These are phyloP conservation scores for Ceratosolen solmsi DNA, from an alignment of 1,140 invertebrate species.

Conservation along the genomic window DNA sequence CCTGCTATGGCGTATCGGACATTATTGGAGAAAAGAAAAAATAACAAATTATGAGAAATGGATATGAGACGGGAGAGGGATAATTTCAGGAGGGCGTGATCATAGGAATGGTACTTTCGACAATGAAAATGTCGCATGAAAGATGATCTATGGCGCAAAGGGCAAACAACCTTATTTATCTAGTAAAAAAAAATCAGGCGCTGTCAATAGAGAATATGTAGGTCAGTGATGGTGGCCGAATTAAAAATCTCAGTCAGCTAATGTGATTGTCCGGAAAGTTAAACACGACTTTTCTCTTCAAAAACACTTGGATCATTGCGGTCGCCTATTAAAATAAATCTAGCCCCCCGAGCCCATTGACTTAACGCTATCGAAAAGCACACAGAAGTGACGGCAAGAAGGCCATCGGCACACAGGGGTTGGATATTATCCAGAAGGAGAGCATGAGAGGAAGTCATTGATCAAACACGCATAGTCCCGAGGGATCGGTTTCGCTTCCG, in stretches of 20 bases:
- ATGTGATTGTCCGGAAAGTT: constrained; percentile 26
- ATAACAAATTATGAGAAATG: background rate
- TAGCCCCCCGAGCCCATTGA: background rate
- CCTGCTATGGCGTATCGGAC: too few species aligned
- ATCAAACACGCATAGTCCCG: constrained; percentile 46
- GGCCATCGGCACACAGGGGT: constrained; percentile 1
- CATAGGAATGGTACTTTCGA: too few species aligned
- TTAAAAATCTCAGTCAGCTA: constrained; percentile 16
- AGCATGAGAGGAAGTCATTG: constrained; percentile 51
- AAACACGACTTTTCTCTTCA: background rate
- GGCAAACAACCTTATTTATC: background rate
- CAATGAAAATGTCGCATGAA: background rate
- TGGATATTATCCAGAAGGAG: constrained; percentile 45
- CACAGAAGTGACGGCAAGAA: background rate
- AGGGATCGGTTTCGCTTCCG: constrained; percentile 63
- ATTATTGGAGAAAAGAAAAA: background rate
- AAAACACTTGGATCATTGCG: background rate
- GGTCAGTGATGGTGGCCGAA: too few species aligned
- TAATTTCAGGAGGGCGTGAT: too few species aligned
- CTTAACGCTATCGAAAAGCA: background rate
- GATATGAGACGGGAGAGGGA: too few species aligned
- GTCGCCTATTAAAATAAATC: constrained; percentile 34
- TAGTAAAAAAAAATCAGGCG: background rate
- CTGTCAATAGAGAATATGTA: background rate
- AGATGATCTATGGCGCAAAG: background rate